Evolutionary conservation across 2,113 vertebrate species (phyloP).

Genomic region (Phylloscopus whistleri): DNA sequence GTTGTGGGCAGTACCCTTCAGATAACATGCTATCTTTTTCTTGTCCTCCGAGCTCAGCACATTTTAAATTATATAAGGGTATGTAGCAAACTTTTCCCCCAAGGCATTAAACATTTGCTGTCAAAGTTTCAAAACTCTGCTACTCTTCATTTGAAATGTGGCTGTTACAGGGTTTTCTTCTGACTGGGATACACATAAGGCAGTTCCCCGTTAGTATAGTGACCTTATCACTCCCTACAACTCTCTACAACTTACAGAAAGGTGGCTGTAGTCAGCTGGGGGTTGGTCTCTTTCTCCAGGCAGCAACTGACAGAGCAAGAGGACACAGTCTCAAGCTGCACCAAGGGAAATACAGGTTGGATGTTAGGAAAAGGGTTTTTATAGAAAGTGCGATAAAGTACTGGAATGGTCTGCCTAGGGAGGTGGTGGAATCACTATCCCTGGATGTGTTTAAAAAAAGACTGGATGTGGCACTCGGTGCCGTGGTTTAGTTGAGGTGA

Average conservation of each 20-base stretch:
- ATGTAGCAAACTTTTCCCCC: neutral
- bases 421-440: too few species aligned
- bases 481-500: neutral
- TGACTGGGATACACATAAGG: neutral
- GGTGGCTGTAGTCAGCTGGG: neutral
- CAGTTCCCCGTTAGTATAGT: fast-evolving
- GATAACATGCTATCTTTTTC: neutral
- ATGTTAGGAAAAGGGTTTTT: too few species aligned
- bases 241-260: neutral
- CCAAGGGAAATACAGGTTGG: too few species aligned
- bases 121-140: neutral
- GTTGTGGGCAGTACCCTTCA: neutral
- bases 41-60: neutral
- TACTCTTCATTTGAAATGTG: neutral
- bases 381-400: too few species aligned
- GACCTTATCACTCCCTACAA: neutral
- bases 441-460: too few species aligned
- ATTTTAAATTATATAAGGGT: neutral
- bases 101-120: neutral
- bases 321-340: too few species aligned
- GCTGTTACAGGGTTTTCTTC: neutral
- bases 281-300: too few species aligned
- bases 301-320: too few species aligned
- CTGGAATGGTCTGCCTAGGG: too few species aligned
- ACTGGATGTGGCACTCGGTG: too few species aligned